Evolutionary conservation across 2,888 invertebrate species (phyloP).

Genomic region (Xanthorhoe spadicearia): DNA sequence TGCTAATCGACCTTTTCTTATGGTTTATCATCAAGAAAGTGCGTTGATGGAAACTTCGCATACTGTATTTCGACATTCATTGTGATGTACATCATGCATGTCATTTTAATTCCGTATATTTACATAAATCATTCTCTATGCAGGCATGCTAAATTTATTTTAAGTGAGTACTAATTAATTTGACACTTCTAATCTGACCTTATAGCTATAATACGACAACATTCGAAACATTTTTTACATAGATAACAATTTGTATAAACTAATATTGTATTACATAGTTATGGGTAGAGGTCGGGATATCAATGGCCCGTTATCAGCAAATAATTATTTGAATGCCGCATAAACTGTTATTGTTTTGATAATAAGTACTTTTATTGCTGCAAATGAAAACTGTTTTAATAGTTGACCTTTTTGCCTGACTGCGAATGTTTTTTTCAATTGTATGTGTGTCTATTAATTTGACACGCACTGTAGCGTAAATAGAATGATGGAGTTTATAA

Average conservation of each 20-base stretch:
- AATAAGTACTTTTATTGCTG: constrained; percentile 37
- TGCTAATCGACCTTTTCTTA: too few species aligned
- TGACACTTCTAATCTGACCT: constrained; percentile 7
- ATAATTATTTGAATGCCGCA: constrained; percentile 31
- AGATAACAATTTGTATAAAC: constrained; percentile 13
- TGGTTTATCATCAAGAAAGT: too few species aligned
- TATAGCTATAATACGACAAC: constrained; percentile 6
- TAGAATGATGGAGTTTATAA: too few species aligned
- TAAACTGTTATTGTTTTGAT: constrained; percentile 33
- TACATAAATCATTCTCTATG: constrained; percentile 12
- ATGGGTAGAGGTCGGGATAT: constrained; percentile 30
- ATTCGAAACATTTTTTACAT: background rate
- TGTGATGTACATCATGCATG: background rate
- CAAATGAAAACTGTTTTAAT: constrained; percentile 41
- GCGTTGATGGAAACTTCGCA: background rate
- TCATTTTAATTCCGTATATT: background rate
- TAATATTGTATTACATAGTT: constrained; percentile 25
- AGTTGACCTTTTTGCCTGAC: background rate
- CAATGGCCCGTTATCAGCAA: constrained; percentile 35
- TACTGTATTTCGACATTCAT: background rate
- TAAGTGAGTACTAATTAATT: constrained; percentile 1
- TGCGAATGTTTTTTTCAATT: background rate
- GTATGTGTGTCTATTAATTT: too few species aligned
- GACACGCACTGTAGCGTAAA: too few species aligned
- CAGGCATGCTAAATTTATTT: constrained; percentile 22